Percentiles rank a stretch among this genome's conserved stretches.
These are phyloP conservation scores for Trachythela sp. DNA, from an alignment of 64 coral and sea anemone species.

Conservation along the genomic window DNA sequence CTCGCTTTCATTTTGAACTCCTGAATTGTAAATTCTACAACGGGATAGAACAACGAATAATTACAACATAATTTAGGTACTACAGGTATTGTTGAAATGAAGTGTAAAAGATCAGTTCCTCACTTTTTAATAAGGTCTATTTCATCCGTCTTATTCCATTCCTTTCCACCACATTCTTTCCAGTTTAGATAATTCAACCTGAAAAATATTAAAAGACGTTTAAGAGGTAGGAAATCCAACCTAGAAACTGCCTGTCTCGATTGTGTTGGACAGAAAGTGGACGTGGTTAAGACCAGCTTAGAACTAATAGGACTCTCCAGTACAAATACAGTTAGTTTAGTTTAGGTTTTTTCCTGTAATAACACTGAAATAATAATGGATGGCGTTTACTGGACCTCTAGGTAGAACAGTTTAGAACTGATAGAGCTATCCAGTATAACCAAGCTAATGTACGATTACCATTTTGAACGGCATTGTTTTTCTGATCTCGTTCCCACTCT, in stretches of 20 bases:
- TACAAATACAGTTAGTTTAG: no score
- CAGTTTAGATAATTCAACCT: conserved; percentile 97
- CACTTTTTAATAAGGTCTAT: conserved; percentile 93
- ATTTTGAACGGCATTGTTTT: conserved; percentile 98
- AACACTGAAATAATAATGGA: no score
- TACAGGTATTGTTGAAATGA: not conserved
- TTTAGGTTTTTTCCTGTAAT: no score
- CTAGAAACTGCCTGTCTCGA: no score
- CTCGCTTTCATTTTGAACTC: conserved; percentile 77
- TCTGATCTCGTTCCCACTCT: conserved; percentile 84
- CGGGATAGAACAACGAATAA: not conserved
- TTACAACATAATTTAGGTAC: not conserved
- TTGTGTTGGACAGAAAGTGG: no score
- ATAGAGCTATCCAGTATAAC: no score
- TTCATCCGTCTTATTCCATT: conserved; percentile 98
- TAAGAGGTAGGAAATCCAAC: not conserved
- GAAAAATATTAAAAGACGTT: not conserved
- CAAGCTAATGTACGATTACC: no score
- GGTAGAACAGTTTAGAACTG: no score
- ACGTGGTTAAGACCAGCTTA: no score
- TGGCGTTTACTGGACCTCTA: no score
- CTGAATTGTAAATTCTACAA: conserved; percentile 68
- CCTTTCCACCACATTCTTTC: conserved; percentile 95
- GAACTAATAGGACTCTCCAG: no score
- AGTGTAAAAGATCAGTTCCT: not conserved